Base-by-base conservation (phyloP, 2,113 vertebrate genomes). In the Empidonax alnorum region DNA sequence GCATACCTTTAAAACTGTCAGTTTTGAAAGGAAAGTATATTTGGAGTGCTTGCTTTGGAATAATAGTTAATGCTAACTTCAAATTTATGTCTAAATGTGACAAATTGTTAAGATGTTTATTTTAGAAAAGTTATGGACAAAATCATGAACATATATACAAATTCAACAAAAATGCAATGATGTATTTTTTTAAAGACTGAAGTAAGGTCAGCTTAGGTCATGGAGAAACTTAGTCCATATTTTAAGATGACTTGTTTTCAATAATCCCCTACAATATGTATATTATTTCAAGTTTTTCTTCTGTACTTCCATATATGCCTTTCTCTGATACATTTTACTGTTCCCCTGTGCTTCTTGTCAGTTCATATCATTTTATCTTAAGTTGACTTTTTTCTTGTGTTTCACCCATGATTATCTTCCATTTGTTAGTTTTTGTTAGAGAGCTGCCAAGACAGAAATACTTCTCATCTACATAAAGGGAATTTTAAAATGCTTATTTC, bases 381-480 rank as follows among this genome's bases (percentile, higher is more conserved):
- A 35, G 52, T 62, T 89, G 75, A 83, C 59, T 97, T 80, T 89
- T 72, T 87, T 39, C 80, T 58, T 47, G 41, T 88, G 47, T 90
- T 96, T 95, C 4, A 2, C 79, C 82, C 87, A 59, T 93, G 88
- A 96, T 96, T 95, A 90, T 89, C 88, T 93, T 95, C 92, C 88
- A 78, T 93, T 97, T 95, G 88, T 86, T 94, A 94, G 93, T 49
- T 95, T 94, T 90, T 92, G 82, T 88, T 71, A 86, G 79, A 88
- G 67, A 91, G 65, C 87, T 97, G 87, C 93, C 94, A 97, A 90
- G 75, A 65, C 92, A 96, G 92, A 96, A 95, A 97, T 94, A 95
- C 75, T 90, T 94, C 89, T 96, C 91, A 97, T 94, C 92, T 96
- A 77, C 92, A 97, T 94, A 88, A 93, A 95, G 35, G 85, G 85